phyloP scores from a whole-genome alignment of 2,888 invertebrate species.

The Suillia variegata region DNA sequence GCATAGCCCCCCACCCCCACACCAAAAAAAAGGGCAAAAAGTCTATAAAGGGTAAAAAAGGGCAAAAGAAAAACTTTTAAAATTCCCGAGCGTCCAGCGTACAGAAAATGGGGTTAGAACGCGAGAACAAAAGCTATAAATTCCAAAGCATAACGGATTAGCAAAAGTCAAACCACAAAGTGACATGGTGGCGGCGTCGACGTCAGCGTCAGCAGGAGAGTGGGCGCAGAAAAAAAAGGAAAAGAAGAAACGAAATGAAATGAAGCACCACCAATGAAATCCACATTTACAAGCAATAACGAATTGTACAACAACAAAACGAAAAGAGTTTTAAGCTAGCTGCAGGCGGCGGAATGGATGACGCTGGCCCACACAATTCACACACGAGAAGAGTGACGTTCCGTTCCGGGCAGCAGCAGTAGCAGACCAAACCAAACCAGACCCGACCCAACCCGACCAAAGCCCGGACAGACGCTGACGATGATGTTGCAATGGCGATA shows the following conservation, averaged over 20 bases:
- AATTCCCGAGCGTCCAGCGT: conserved; percentile 12
- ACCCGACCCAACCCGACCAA: no score
- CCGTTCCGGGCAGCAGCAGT: no score
- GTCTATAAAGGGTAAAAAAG: neutral
- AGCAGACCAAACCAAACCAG: no score
- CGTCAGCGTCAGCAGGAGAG: neutral
- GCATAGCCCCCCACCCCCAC: neutral
- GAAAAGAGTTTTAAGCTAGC: no score
- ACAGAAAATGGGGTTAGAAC: conserved; percentile 7
- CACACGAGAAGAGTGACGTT: no score
- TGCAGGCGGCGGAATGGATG: neutral
- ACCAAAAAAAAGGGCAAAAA: neutral
- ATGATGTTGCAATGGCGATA: conserved; percentile 53
- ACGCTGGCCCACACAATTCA: no score
- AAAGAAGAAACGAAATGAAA: no score
- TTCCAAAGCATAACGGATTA: conserved; percentile 39
- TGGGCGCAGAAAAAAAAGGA: neutral
- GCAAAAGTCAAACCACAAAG: conserved; percentile 38
- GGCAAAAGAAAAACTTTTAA: neutral
- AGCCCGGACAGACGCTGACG: conserved; percentile 27
- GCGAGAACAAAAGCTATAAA: conserved; percentile 37
- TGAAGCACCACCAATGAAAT: conserved; percentile 37
- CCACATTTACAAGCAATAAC: conserved; percentile 47
- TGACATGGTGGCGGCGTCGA: neutral
- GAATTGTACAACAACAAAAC: conserved; percentile 13